Conservation (phyloP, 2,113 vertebrate species). For the Orcinus orca region DNA sequence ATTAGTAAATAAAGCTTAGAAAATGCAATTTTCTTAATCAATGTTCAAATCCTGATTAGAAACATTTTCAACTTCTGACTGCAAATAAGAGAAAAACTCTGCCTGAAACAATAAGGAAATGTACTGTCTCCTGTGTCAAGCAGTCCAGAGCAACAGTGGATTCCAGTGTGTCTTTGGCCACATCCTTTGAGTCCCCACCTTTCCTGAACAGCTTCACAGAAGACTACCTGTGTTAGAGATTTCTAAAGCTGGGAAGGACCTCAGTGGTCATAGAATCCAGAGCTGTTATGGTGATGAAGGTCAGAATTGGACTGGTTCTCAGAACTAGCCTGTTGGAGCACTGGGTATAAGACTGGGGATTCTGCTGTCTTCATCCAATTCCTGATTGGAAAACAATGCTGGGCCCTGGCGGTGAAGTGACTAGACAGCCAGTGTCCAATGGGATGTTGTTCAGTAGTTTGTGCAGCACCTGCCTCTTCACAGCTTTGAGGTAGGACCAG, state of each 20-base stretch:
- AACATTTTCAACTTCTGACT: neutral
- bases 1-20: neutral
- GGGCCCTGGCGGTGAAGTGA: neutral
- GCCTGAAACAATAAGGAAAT: neutral
- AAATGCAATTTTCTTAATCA: neutral
- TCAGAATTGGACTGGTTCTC: neutral
- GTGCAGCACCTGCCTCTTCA: neutral
- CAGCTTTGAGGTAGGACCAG: neutral
- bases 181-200: neutral
- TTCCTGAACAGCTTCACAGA: neutral
- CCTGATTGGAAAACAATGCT: neutral
- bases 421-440: neutral
- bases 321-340: neutral
- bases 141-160: neutral
- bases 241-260: neutral
- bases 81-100: neutral
- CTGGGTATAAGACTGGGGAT: neutral
- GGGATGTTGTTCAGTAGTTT: neutral
- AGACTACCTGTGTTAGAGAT: neutral
- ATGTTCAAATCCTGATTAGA: neutral
- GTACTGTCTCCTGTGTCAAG: neutral
- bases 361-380: neutral
- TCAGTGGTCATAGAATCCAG: neutral
- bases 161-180: neutral
- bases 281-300: neutral